A percentile compares a stretch with the other conserved stretches of the same genome.
Conservation (phyloP, 2,113 vertebrate genomes). For the Progne subis region DNA sequence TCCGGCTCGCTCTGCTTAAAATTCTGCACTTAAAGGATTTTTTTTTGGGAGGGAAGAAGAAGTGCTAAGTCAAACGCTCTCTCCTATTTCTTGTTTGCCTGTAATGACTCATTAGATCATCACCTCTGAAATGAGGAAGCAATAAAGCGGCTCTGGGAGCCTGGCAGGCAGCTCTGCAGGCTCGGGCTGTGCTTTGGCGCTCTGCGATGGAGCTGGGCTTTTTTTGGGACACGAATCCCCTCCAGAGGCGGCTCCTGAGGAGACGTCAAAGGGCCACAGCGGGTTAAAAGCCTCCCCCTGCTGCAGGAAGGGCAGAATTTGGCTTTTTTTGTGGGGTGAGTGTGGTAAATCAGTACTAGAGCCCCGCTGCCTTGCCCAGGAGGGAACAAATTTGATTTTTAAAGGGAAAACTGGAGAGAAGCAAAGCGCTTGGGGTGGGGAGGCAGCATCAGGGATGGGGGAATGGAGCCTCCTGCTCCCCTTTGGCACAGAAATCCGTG, state of each 20-base stretch:
- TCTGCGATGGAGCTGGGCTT: neutral
- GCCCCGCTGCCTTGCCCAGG: neutral
- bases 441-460: neutral
- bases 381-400: neutral
- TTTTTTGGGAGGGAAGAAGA: neutral
- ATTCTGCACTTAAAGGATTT: neutral
- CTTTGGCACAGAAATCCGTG: accelerated
- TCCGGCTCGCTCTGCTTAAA: neutral
- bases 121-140: slow-evolving; percentile 47
- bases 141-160: neutral
- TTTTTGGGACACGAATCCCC: neutral
- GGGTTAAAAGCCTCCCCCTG: neutral
- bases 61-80: slow-evolving; percentile 41
- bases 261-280: accelerated
- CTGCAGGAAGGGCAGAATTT: neutral
- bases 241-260: accelerated
- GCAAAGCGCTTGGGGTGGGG: neutral
- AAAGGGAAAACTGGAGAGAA: neutral
- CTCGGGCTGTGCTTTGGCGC: neutral
- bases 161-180: neutral
- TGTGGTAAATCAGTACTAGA: accelerated
- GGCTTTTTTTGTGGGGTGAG: accelerated
- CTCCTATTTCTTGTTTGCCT: neutral
- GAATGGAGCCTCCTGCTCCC: accelerated
- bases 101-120: slow-evolving; percentile 66